Evolutionary conservation across 1,140 invertebrate species (phyloP).

Genomic region (Mizuhopecten yessoensis): DNA sequence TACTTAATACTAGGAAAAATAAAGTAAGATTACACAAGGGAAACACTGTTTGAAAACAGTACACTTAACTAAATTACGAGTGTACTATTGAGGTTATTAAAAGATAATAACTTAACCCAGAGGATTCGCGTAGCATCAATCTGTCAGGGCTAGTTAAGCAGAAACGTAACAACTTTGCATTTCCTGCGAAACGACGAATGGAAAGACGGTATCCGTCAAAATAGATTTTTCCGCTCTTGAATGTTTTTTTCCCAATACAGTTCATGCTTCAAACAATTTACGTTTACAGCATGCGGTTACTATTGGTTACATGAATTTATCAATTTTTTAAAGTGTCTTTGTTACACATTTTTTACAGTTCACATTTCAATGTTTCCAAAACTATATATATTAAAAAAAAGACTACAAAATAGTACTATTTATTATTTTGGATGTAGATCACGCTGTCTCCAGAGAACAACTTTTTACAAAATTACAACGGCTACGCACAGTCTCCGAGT

Average conservation of each 20-base stretch:
- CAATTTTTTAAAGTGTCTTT: no score
- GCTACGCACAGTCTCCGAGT: no score
- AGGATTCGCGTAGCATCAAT: not conserved
- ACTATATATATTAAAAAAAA: no score
- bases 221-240: not conserved
- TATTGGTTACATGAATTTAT: no score
- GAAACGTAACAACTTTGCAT: not conserved
- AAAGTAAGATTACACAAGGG: constrained; percentile 38
- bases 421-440: no score
- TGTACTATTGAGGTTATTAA: constrained; percentile 35
- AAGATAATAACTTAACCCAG: not conserved
- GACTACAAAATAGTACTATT: no score
- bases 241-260: not conserved
- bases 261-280: no score
- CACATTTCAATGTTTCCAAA: no score
- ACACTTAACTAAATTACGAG: not conserved
- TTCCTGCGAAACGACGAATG: not conserved
- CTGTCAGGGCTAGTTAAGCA: not conserved
- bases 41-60: constrained; percentile 28
- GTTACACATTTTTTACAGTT: no score
- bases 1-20: constrained; percentile 28
- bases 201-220: not conserved
- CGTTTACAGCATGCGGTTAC: no score
- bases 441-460: no score
- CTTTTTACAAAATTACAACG: no score